These are phyloP conservation scores for Labia minor DNA, from an alignment of 2,888 invertebrate species.

Conservation along the genomic window DNA sequence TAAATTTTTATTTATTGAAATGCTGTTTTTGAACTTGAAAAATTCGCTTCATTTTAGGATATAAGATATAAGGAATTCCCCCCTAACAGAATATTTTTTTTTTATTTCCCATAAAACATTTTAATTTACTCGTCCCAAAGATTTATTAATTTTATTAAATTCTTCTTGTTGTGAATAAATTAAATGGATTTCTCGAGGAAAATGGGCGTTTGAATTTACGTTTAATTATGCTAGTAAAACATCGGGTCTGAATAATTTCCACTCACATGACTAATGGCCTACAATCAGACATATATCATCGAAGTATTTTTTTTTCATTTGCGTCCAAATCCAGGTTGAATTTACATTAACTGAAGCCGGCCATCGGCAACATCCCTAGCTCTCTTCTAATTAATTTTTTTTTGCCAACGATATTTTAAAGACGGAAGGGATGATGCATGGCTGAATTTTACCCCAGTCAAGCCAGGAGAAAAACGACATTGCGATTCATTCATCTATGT, in stretches of 20 bases:
- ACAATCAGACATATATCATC: not conserved
- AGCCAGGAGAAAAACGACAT: not conserved
- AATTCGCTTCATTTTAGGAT: no score
- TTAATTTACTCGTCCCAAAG: not conserved
- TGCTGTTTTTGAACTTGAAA: no score
- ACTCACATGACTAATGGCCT: not conserved
- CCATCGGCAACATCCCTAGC: not conserved
- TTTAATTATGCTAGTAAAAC: slow-evolving; percentile 13
- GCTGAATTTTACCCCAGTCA: not conserved
- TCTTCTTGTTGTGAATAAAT: not conserved
- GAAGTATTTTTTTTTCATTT: not conserved
- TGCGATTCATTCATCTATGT: slow-evolving; percentile 13
- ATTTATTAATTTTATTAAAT: slow-evolving; percentile 3
- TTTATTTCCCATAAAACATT: not conserved
- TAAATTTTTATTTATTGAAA: no score
- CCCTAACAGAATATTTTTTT: not conserved
- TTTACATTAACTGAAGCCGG: not conserved
- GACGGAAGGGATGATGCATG: slow-evolving; percentile 13
- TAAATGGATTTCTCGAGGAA: not conserved
- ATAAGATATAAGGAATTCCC: no score
- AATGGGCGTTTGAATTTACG: not conserved
- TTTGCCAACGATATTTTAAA: slow-evolving; percentile 13
- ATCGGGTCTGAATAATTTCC: not conserved
- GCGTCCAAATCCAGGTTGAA: slow-evolving; percentile 1
- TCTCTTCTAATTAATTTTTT: slow-evolving; percentile 2